Evolutionary conservation across 2,888 invertebrate genomes (phyloP).

Genomic region (Mesoligia furuncula): DNA sequence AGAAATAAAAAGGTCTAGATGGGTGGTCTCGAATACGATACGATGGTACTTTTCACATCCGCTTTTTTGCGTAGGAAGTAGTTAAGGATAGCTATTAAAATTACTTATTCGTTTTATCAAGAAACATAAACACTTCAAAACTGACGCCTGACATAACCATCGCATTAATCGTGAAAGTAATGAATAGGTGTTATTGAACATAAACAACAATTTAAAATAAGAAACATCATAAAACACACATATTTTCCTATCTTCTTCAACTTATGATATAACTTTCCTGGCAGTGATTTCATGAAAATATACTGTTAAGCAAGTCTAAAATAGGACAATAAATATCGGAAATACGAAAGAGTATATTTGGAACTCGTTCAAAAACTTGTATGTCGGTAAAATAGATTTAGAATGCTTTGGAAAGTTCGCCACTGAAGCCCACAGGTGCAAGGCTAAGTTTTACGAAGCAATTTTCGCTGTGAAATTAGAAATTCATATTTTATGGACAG

Average conservation of each 20-base stretch:
- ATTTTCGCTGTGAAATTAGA: constrained; percentile 70
- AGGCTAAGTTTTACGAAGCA: constrained; percentile 73
- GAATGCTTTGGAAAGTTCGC: constrained; percentile 68
- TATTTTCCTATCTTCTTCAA: constrained; percentile 35
- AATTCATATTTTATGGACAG: constrained; percentile 63
- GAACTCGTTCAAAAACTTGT: constrained; percentile 78
- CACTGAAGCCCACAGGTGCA: constrained; percentile 68
- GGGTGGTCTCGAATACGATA: constrained; percentile 52
- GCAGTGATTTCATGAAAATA: constrained; percentile 58
- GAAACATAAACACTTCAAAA: constrained; percentile 34
- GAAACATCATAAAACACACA: constrained; percentile 10
- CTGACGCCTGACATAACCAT: constrained; percentile 4
- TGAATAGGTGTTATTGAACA: constrained; percentile 20
- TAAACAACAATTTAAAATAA: constrained; percentile 23
- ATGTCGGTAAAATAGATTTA: constrained; percentile 75
- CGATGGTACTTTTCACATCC: constrained; percentile 41
- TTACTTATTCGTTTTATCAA: constrained; percentile 40
- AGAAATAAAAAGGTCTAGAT: constrained; percentile 51
- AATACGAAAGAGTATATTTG: constrained; percentile 75
- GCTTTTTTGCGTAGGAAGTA: constrained; percentile 49
- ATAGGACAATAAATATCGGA: constrained; percentile 76
- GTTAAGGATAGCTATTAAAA: constrained; percentile 48
- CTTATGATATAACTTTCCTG: constrained; percentile 55
- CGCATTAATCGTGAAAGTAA: constrained; percentile 23
- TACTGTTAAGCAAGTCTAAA: constrained; percentile 65